phyloP scores from a whole-genome alignment of 1,140 invertebrate genomes.

The Spodoptera frugiperda region DNA sequence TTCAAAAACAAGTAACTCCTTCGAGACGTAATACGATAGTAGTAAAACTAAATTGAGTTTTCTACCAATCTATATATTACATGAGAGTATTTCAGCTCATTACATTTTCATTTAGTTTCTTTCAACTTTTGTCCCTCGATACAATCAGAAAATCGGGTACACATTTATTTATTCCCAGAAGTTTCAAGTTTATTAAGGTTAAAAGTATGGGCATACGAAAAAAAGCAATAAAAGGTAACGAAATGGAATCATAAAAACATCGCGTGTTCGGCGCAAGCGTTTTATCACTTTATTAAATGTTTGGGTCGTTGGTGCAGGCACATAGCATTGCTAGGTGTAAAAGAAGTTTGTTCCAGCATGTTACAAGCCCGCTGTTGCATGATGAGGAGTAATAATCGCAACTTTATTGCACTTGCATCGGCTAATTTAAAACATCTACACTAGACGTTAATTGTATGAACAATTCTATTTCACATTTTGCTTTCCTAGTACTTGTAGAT shows the following conservation, averaged over 20 bases:
- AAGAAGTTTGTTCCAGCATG: slow-evolving; percentile 46
- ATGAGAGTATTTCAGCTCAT: slow-evolving; percentile 29
- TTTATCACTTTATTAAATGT: slow-evolving; percentile 81
- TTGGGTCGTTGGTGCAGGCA: slow-evolving; percentile 47
- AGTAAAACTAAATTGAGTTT: slow-evolving; percentile 11
- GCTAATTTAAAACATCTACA: slow-evolving; percentile 36
- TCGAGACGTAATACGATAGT: slow-evolving; percentile 11
- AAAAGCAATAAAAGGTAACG: slow-evolving; percentile 53
- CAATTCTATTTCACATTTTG: slow-evolving; percentile 19
- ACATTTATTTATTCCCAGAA: slow-evolving; percentile 49
- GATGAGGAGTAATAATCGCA: slow-evolving; percentile 35
- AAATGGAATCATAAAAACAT: slow-evolving; percentile 74
- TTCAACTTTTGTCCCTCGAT: slow-evolving; percentile 43
- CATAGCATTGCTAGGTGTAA: slow-evolving; percentile 47
- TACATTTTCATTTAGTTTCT: slow-evolving; percentile 41
- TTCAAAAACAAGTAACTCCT: slow-evolving; percentile 7
- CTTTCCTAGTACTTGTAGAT: not conserved
- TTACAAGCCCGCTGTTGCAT: slow-evolving; percentile 52
- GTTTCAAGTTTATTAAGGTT: slow-evolving; percentile 54
- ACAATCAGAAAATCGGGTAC: slow-evolving; percentile 38
- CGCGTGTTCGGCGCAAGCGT: slow-evolving; percentile 71
- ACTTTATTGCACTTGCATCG: slow-evolving; percentile 23
- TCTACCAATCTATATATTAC: slow-evolving; percentile 38
- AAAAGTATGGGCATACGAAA: slow-evolving; percentile 51
- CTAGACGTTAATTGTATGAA: slow-evolving; percentile 30